These are phyloP conservation scores for Xestia rhomboidea DNA, from an alignment of 2,888 invertebrate species.

Conservation along the genomic window DNA sequence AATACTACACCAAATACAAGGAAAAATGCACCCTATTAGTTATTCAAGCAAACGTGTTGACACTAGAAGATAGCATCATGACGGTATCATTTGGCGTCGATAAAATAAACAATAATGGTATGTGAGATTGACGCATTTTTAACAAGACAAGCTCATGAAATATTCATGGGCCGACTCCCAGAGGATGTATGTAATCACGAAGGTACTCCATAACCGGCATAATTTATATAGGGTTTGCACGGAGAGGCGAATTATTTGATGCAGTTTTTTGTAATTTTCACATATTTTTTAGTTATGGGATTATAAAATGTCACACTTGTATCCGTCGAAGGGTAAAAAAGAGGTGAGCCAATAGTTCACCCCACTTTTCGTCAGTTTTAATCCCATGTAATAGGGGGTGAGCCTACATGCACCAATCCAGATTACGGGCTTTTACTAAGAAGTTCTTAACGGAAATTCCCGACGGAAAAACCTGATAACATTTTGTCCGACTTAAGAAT, in stretches of 20 bases:
- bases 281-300: not conserved
- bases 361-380: not conserved
- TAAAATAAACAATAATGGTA: slow-evolving; percentile 82
- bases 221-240: slow-evolving; percentile 75
- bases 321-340: not conserved
- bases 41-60: slow-evolving; percentile 61
- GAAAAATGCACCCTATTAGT: slow-evolving; percentile 60
- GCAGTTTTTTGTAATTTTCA: slow-evolving; percentile 15
- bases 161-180: slow-evolving; percentile 80
- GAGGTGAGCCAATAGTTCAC: not conserved
- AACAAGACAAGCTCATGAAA: slow-evolving; percentile 86
- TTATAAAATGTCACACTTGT: not conserved
- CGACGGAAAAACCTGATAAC: not conserved
- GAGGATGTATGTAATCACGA: slow-evolving; percentile 86
- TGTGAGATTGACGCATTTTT: slow-evolving; percentile 86
- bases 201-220: slow-evolving; percentile 72
- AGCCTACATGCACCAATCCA: not conserved
- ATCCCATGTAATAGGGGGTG: not conserved
- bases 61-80: slow-evolving; percentile 59
- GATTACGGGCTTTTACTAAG: not conserved
- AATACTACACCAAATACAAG: slow-evolving; percentile 40
- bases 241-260: slow-evolving; percentile 1
- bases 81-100: slow-evolving; percentile 76
- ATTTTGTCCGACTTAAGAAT: not conserved
- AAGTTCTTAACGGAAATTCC: not conserved